Base-by-base conservation (phyloP, 2,113 vertebrate species). In the Circaetus gallicus region DNA sequence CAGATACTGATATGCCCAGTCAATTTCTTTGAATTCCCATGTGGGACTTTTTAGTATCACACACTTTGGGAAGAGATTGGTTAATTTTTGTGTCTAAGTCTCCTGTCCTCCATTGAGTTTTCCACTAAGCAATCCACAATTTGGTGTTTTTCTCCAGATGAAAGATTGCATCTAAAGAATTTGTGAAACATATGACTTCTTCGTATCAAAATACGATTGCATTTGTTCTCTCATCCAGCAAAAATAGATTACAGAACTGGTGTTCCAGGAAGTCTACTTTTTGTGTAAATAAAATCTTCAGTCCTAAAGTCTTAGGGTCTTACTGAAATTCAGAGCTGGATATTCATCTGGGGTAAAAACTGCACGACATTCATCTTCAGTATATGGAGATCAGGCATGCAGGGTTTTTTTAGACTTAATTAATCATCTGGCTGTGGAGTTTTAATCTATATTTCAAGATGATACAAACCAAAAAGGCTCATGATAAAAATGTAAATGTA, bases 391-490 rank as follows among this genome's bases (percentile, higher is more conserved):
- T 80, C 65, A 85, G 70, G 50, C 61, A 66, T 2, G 10, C 36
- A 56, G 56, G 45, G 7, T 1, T 85, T 82, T 93, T 82, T 94
- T 66, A 42, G 36, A 70, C 29, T 76, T 85, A 97, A 89, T 96
- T 97, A 94, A 97, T 95, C 56, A 95, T 90, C 56, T 53, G n/a
- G 24, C 66, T 80, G 63, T 90, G 66, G 62, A 89, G 62, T 95
- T 96, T 93, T 95, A 97, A 95, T 96, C 83, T 95, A 80, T 95
- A 93, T 95, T 96, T 95, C 84, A 95, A 91, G 81, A 94, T 18
- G 50, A 94, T 91, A 82, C n/a, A 91, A 96, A 95, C 74, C n/a
- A 95, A 93, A 89, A 94, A 88, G 26, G 10, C 78, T 94, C 14
- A 86, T 91, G 82, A 81, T 87, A 90, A 97, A 96, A 95, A 95